A percentile compares a stretch with the other conserved stretches of the same genome.
Conservation (phyloP, 2,797 vertebrate genomes). For the Champsocephalus gunnari region DNA sequence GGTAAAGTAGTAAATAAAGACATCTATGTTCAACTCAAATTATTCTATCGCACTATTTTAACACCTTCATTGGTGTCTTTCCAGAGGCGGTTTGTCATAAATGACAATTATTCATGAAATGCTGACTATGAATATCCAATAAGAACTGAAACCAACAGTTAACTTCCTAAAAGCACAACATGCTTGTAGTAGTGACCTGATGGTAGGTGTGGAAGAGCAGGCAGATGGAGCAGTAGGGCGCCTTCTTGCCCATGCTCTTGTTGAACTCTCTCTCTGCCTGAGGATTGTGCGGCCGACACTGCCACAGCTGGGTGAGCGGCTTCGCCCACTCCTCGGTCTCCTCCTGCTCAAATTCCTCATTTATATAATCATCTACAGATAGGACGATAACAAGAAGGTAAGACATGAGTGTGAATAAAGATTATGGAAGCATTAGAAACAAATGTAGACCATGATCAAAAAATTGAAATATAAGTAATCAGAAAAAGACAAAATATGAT, state of each 20-base stretch:
- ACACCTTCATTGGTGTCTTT: too few species aligned
- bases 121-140: background rate
- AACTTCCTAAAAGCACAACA: background rate
- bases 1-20: background rate
- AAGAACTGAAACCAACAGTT: background rate
- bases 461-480: background rate
- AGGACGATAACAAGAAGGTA: background rate
- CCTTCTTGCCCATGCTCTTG: conserved; percentile 87
- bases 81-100: background rate
- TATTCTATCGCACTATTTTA: background rate
- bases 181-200: conserved; percentile 82
- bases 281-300: conserved; percentile 89
- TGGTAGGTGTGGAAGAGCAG: conserved; percentile 92
- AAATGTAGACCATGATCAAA: background rate
- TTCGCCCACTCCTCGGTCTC: conserved; percentile 94
- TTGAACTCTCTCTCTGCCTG: conserved; percentile 93
- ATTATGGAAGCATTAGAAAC: background rate
- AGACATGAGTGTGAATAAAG: background rate
- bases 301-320: conserved; percentile 92
- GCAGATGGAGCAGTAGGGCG: conserved; percentile 94
- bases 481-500: background rate
- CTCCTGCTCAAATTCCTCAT: conserved; percentile 84
- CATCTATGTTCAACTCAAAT: background rate
- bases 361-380: conserved; percentile 82
- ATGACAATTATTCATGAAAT: background rate